phyloP scores from a whole-genome alignment of 1,140 invertebrate genomes.

The Cydia fagiglandana region DNA sequence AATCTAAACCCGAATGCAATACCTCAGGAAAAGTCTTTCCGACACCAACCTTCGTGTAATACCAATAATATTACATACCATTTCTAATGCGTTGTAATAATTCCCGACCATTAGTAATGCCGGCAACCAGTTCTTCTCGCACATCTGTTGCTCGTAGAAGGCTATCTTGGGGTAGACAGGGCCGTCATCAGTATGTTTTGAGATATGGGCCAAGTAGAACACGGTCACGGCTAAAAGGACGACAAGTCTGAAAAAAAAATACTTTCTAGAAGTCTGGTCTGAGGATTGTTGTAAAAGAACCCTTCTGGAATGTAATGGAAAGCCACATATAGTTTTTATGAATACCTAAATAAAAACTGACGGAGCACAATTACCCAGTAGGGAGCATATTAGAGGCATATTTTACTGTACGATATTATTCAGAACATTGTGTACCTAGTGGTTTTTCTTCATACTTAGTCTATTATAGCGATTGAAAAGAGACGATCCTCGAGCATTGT shows the following conservation, averaged over 20 bases:
- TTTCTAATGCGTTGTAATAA: constrained; percentile 41
- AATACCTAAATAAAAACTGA: too few relatives aligned
- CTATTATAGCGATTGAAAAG: neutral
- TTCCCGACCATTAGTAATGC: constrained; percentile 45
- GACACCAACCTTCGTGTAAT: too few relatives aligned
- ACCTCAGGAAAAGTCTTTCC: too few relatives aligned
- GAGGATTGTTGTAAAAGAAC: neutral
- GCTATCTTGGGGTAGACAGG: constrained; percentile 36
- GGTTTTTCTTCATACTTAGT: neutral
- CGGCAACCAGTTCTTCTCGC: constrained; percentile 43
- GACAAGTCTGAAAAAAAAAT: constrained; percentile 36
- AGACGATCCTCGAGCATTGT: too few relatives aligned
- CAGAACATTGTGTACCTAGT: neutral
- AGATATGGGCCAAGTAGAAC: constrained; percentile 23
- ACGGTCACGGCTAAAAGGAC: constrained; percentile 35
- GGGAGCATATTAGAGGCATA: too few relatives aligned
- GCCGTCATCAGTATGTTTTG: constrained; percentile 31
- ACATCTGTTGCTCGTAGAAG: constrained; percentile 7
- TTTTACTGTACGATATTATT: too few relatives aligned
- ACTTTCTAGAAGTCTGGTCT: neutral
- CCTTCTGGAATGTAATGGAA: too few relatives aligned
- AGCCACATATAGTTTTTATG: too few relatives aligned
- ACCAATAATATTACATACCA: neutral
- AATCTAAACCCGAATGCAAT: too few relatives aligned
- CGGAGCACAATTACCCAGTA: too few relatives aligned